Evolutionary conservation across 2,888 invertebrate genomes (phyloP), one percentile per base, ranked within the genome.

Genomic region (Dolomedes plantarius): DNA sequence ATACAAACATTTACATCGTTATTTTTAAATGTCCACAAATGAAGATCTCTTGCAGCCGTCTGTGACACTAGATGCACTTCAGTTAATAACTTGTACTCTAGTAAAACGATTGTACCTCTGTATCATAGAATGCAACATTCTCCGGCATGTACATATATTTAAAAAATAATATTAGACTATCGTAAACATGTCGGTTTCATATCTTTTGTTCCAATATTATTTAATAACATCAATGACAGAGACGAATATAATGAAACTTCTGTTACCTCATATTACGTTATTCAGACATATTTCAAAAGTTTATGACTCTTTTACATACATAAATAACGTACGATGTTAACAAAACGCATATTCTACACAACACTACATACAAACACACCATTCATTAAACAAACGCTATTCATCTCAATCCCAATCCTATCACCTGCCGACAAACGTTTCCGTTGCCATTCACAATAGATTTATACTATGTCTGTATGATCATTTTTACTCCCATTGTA

Each of bases 371-470:
- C 68, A 80, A 74, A 74, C 72, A 74, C 65, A 39, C 62, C 73
- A 74, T 36, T 67, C 68, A 73, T 80, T 80, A 65, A 65, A 39
- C 50, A 80, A 79, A 80, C 74, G 80, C 80, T 80, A 39, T 68
- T 56, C 78, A 36, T 78, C 32, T 67, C 65, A 7, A 29, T 19
- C 23, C 16, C 72, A 64, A 72, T 80, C 73, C 73, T 65, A 80
- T 80, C 80, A 80, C 80, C 80, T 80, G 80, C 80, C 80, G 80
- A 80, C 80, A 74, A 19, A n/a, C 36, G 5, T 6, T 32, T n/a
- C 67, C 23, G 67, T 67, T 67, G 67, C 67, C 67, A 67, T 67
- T 32, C 28, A 7, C 31, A 31, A 29, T 65, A n/a, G 2, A 9
- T 11, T 46, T 46, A 46, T 46, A 46, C 16, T 46, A 9, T 36